Base-by-base conservation (phyloP, 37 sponge, comb jelly and placozoan species). In the Amphimedon queenslandica region DNA sequence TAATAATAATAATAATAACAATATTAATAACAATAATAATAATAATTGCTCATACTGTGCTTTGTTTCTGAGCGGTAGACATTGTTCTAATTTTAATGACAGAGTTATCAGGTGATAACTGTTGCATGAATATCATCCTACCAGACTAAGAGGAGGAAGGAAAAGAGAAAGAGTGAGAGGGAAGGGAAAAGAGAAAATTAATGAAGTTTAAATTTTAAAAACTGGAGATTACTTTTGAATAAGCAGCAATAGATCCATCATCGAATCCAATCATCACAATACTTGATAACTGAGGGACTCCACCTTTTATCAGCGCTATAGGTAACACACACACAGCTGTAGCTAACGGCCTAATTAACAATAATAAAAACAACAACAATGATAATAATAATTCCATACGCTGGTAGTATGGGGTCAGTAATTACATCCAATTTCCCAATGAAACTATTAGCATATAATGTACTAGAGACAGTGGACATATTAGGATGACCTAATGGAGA, bases 211-310 rank as follows among this genome's bases (percentile, higher is more conserved):
- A 11, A 25, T 10, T 16, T 10, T 42, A 47, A n/a, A 67, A 24
- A 28, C 37, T 4, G 37, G 30, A 35, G 4, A 21, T 16, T 69
- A 77, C 88, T 38, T 85, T 73, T 1, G 82, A 72, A 64, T 88
- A 93, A 0, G 69, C 75, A 30, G 90, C 70, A 29, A 93, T 40
- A 72, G 24, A 80, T 24, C 94, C 94, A 78, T 85, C 83, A 40
- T 82, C 73, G 71, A 93, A 93, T 5, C 94, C 94, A 28, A 82
- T 87, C 21, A 78, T 39, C 1, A 86, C 70, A 0, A 84, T 33
- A 55, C 72, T 88, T 4, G 75, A 63, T n/a, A 29, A 11, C 24
- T 74, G 66, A 5, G 23, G 33, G 8, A 23, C 27, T 18, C 24
- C 69, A 5, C 70, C 42, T 0, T 39, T n/a, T 28, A 34, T 27